phyloP scores from a whole-genome alignment of 2,888 invertebrate genomes.

The Phanerotoma sp. region DNA sequence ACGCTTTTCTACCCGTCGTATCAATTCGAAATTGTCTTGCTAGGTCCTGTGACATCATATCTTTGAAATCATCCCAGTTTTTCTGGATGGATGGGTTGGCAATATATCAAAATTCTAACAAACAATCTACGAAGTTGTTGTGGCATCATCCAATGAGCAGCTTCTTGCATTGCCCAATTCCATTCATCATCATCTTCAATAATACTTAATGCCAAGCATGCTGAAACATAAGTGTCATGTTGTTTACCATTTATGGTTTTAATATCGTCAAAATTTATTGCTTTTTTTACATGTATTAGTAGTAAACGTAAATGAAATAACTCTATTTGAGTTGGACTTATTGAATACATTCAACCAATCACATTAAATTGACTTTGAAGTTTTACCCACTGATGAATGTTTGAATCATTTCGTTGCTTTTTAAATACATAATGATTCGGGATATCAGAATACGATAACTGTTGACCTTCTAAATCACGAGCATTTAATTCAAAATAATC shows the following conservation, averaged over 20 bases:
- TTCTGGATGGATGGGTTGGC: constrained; percentile 32
- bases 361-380: neutral
- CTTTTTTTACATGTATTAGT: neutral
- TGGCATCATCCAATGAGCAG: constrained; percentile 37
- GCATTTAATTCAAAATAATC: neutral
- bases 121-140: constrained; percentile 41
- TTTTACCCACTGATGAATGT: neutral
- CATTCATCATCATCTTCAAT: constrained; percentile 37
- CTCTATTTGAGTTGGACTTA: neutral
- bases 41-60: constrained; percentile 33
- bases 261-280: constrained; percentile 5
- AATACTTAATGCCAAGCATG: constrained; percentile 37
- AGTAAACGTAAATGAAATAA: constrained; percentile 6
- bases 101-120: constrained; percentile 36
- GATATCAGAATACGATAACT: constrained; percentile 2
- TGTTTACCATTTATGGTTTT: neutral
- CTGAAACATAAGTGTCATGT: constrained; percentile 31
- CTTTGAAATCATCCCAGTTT: constrained; percentile 36
- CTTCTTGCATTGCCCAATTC: constrained; percentile 20
- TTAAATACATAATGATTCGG: constrained; percentile 2
- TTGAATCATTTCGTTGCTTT: neutral
- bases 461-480: neutral
- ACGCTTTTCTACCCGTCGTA: constrained; percentile 1
- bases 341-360: neutral
- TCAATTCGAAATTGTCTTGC: neutral